These are phyloP conservation scores for Xerus rutilus DNA, from an alignment of 2,797 vertebrate genomes.

Conservation along the genomic window DNA sequence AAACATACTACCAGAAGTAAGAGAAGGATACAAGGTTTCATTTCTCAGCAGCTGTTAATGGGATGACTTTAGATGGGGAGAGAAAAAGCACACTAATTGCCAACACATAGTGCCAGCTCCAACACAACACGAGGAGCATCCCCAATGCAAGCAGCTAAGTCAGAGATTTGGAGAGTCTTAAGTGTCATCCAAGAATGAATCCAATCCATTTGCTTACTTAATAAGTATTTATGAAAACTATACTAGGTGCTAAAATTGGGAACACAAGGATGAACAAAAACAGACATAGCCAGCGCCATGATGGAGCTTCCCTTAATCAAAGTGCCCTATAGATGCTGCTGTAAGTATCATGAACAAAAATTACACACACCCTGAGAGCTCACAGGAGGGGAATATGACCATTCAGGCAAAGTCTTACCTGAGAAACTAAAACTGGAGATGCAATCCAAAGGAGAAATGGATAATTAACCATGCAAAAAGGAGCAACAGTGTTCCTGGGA, in stretches of 20 bases:
- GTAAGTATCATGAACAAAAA: neutral
- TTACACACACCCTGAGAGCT: neutral
- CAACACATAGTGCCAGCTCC: neutral
- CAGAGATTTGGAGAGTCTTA: neutral
- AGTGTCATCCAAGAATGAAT: conserved; percentile 4
- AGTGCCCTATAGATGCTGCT: neutral
- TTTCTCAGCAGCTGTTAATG: conserved; percentile 39
- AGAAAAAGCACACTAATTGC: conserved; percentile 32
- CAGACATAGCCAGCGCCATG: neutral
- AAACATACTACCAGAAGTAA: conserved; percentile 58
- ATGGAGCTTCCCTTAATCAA: neutral
- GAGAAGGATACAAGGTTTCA: neutral
- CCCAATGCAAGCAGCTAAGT: neutral
- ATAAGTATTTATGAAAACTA: neutral
- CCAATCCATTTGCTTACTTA: neutral
- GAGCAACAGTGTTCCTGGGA: neutral
- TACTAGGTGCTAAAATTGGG: neutral
- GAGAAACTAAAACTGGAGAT: neutral
- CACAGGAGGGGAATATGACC: neutral
- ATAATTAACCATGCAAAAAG: neutral
- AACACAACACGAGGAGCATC: conserved; percentile 26
- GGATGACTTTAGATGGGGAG: neutral
- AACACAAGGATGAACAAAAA: neutral
- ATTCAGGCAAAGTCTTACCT: neutral
- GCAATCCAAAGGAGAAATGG: neutral